Evolutionary conservation across 2,888 invertebrate species (phyloP).

Genomic region (Zonitis immaculata): DNA sequence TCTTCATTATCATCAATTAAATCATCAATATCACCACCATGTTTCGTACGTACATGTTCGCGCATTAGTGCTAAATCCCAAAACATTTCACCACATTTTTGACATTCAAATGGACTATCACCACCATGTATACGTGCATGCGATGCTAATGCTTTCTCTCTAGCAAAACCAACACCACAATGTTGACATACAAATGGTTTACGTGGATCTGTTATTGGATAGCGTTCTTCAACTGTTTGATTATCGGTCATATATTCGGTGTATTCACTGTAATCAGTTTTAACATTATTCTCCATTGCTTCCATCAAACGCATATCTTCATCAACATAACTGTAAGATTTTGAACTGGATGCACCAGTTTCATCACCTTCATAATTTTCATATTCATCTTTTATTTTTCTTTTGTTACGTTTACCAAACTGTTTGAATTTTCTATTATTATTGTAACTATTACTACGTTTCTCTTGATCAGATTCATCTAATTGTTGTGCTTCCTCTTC

Average conservation of each 20-base stretch:
- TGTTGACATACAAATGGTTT: constrained; percentile 78
- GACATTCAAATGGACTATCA: constrained; percentile 75
- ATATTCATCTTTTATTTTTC: constrained; percentile 41
- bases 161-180: constrained; percentile 69
- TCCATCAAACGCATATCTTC: constrained; percentile 51
- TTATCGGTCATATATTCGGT: constrained; percentile 32
- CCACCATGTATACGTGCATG: constrained; percentile 74
- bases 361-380: constrained; percentile 32
- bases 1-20: constrained; percentile 39
- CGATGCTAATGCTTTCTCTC: constrained; percentile 76
- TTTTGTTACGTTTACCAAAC: constrained; percentile 33
- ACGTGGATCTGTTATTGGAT: constrained; percentile 62
- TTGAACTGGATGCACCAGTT: constrained; percentile 38
- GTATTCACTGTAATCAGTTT: constrained; percentile 36
- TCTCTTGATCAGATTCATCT: constrained; percentile 28
- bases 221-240: constrained; percentile 41
- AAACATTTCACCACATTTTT: constrained; percentile 76
- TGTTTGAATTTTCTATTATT: constrained; percentile 31
- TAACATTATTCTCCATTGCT: constrained; percentile 46
- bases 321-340: constrained; percentile 50
- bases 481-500: constrained; percentile 53
- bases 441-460: constrained; percentile 23
- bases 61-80: constrained; percentile 61
- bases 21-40: constrained; percentile 46
- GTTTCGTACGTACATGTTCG: constrained; percentile 59